Percentiles rank a stretch among this genome's conserved stretches.
Evolutionary conservation across 2,888 invertebrate species (phyloP).

Genomic region (Tethea ocularis): DNA sequence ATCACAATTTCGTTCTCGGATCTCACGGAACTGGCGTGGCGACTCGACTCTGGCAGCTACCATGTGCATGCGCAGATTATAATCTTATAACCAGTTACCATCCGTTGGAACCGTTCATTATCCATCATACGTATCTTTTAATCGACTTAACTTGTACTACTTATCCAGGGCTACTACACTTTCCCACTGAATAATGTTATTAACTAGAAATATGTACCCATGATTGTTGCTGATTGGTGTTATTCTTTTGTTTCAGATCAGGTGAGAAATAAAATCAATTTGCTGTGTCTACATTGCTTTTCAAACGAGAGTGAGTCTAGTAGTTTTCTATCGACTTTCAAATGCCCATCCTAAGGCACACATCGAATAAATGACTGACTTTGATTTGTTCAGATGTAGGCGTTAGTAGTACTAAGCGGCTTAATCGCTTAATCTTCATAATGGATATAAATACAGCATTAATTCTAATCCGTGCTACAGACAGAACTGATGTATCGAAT

Average conservation of each 20-base stretch:
- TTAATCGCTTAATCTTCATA: background rate
- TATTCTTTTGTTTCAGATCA: constrained; percentile 2
- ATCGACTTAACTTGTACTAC: background rate
- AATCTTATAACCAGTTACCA: background rate
- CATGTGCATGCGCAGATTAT: background rate
- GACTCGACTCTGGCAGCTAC: background rate
- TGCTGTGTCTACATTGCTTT: background rate
- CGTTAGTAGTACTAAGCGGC: background rate
- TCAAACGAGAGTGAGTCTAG: background rate
- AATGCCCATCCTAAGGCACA: no score
- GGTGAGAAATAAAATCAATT: background rate
- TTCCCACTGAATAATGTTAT: background rate
- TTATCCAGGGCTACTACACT: background rate
- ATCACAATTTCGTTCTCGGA: background rate
- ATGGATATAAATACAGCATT: background rate
- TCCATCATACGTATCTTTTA: background rate
- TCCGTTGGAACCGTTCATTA: background rate
- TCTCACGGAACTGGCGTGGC: background rate
- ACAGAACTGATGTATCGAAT: background rate
- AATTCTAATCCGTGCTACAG: background rate
- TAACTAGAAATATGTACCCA: background rate
- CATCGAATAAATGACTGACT: no score
- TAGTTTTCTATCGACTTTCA: no score
- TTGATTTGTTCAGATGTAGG: background rate
- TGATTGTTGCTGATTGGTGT: background rate